A percentile compares a stretch with the other conserved stretches of the same genome.
These are phyloP conservation scores for Thamnaconus septentrionalis DNA, from an alignment of 2,113 vertebrate species.

Conservation along the genomic window DNA sequence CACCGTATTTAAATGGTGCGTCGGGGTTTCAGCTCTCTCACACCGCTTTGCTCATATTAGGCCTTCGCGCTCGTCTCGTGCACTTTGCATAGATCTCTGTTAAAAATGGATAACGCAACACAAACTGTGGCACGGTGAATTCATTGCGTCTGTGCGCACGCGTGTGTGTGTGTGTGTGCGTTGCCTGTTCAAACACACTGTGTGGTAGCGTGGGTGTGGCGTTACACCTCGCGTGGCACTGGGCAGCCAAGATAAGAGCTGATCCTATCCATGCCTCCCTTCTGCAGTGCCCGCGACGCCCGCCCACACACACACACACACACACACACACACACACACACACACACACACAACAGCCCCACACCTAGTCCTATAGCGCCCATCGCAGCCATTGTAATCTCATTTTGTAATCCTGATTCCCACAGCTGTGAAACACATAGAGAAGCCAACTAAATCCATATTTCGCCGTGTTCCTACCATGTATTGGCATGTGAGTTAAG, in stretches of 20 bases:
- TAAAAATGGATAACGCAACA: slow-evolving; percentile 68
- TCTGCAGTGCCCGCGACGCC: slow-evolving; percentile 64
- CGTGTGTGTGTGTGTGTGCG: slow-evolving; percentile 58
- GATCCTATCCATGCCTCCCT: slow-evolving; percentile 77
- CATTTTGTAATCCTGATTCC: slow-evolving; percentile 53
- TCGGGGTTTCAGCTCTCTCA: too few relatives aligned
- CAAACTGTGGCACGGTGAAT: slow-evolving; percentile 70
- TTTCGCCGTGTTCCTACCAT: slow-evolving; percentile 30
- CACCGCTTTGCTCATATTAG: slow-evolving; percentile 32
- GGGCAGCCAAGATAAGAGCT: slow-evolving; percentile 79
- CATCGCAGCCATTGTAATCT: slow-evolving; percentile 62
- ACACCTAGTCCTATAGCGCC: slow-evolving; percentile 27
- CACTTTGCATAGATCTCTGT: slow-evolving; percentile 60
- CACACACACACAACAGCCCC: slow-evolving; percentile 19
- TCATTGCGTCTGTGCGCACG: slow-evolving; percentile 47
- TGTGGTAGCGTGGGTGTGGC: slow-evolving; percentile 78
- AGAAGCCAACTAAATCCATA: slow-evolving; percentile 39
- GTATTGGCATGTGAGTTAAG: slow-evolving; percentile 13
- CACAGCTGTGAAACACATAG: slow-evolving; percentile 37
- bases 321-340: slow-evolving; percentile 6
- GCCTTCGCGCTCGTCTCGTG: slow-evolving; percentile 26
- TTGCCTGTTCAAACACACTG: slow-evolving; percentile 77
- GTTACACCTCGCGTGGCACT: slow-evolving; percentile 83
- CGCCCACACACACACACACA: slow-evolving; percentile 52
- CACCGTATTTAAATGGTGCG: too few relatives aligned